Conservation (phyloP, 2,113 vertebrate genomes). For the Rhipidura dahli region DNA sequence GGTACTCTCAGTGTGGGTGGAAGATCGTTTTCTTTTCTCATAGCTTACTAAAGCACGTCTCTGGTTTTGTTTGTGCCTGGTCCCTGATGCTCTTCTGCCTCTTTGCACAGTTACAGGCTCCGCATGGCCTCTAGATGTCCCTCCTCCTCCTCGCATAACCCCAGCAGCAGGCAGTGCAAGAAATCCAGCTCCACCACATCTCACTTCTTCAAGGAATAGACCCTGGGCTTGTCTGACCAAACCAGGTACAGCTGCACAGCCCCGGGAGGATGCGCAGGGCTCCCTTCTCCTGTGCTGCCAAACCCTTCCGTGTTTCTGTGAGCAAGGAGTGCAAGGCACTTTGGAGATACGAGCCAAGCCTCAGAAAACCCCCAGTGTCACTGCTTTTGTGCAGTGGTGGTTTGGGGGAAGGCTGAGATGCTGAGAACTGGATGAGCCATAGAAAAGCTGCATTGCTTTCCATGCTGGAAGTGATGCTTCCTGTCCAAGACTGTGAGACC, state of each 20-base stretch:
- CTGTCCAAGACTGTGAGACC: background rate
- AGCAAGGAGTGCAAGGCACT: background rate
- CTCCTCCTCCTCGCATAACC: slow-evolving; percentile 20
- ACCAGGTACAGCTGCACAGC: slow-evolving; percentile 51
- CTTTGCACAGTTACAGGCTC: slow-evolving; percentile 65
- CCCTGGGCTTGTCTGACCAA: background rate
- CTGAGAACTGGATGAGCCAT: background rate
- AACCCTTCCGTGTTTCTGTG: background rate
- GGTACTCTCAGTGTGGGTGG: background rate
- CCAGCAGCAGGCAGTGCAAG: slow-evolving; percentile 65
- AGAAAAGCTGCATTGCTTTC: background rate
- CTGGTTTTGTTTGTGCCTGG: fast-evolving
- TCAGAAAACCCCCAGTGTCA: fast-evolving
- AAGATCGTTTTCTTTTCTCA: fast-evolving
- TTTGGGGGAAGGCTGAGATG: background rate
- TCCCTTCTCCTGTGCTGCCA: fast-evolving
- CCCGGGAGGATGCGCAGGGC: fast-evolving
- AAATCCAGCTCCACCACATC: slow-evolving; percentile 33
- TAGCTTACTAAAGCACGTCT: fast-evolving
- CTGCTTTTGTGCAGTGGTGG: background rate
- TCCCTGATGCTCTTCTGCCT: slow-evolving; percentile 17
- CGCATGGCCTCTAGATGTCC: slow-evolving; percentile 69
- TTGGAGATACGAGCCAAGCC: fast-evolving
- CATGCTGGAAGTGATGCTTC: background rate
- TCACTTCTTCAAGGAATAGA: slow-evolving; percentile 36